phyloP scores from a whole-genome alignment of 2,888 invertebrate species.

The Anoncus sp. region DNA sequence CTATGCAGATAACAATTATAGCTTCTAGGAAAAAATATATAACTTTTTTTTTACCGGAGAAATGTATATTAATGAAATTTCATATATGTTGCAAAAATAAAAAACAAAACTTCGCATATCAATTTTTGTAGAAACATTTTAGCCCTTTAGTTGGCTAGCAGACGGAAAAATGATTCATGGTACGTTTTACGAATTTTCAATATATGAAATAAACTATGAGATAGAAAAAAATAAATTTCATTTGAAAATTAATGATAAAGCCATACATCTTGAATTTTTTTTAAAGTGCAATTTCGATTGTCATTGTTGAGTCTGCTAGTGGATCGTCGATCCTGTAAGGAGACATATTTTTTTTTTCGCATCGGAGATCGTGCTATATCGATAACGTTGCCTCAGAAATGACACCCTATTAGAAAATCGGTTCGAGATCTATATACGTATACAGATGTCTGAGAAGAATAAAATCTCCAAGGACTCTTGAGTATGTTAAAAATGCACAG shows the following conservation, averaged over 20 bases:
- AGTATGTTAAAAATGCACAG: slow-evolving; percentile 42
- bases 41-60: too few species aligned
- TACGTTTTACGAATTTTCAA: too few species aligned
- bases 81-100: too few species aligned
- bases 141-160: too few species aligned
- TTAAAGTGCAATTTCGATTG: background rate
- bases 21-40: too few species aligned
- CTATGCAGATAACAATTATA: too few species aligned
- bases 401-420: slow-evolving; percentile 37
- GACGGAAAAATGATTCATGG: too few species aligned
- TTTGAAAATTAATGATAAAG: background rate
- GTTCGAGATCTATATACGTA: slow-evolving; percentile 26
- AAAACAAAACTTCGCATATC: too few species aligned
- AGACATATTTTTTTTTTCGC: slow-evolving; percentile 21
- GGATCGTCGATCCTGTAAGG: slow-evolving; percentile 37
- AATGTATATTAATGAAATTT: too few species aligned
- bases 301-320: slow-evolving; percentile 1
- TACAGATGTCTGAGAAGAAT: slow-evolving; percentile 28
- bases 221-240: background rate
- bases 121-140: too few species aligned
- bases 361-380: slow-evolving; percentile 38
- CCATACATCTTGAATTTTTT: background rate
- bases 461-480: slow-evolving; percentile 30
- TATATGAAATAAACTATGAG: background rate
- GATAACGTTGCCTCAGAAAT: slow-evolving; percentile 30